These are phyloP conservation scores for Notechis scutatus DNA, from an alignment of 2,113 vertebrate species.

Conservation along the genomic window DNA sequence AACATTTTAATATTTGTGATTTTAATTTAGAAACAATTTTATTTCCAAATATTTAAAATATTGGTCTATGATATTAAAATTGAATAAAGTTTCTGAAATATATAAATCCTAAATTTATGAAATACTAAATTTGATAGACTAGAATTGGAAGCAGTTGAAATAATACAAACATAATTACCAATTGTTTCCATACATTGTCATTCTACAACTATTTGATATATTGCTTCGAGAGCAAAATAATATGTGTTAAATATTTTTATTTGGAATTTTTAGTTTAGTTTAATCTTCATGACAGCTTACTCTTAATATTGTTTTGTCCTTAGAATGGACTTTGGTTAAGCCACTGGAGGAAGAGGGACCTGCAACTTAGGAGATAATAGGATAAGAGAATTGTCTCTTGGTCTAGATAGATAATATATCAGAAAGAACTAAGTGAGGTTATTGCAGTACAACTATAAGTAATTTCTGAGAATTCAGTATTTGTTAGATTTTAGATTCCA, in stretches of 20 bases:
- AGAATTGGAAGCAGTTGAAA: conserved; percentile 7
- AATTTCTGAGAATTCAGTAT: not conserved
- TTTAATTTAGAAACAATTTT: conserved; percentile 32
- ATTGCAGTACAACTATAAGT: not conserved
- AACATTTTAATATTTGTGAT: not conserved
- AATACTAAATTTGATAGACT: not conserved
- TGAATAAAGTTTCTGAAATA: not conserved
- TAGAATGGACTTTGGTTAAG: not conserved
- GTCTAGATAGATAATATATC: not conserved
- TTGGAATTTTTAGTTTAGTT: not conserved
- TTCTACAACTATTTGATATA: conserved; percentile 1
- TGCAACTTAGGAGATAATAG: not conserved
- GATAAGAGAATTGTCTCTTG: not conserved
- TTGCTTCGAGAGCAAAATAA: not conserved
- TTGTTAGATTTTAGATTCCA: not conserved
- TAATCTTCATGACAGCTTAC: not conserved
- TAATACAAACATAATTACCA: conserved; percentile 15
- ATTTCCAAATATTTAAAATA: conserved; percentile 29
- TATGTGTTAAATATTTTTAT: not conserved
- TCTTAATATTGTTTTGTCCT: not conserved
- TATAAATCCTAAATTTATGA: not conserved
- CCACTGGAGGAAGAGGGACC: not conserved
- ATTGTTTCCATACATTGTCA: conserved; percentile 39
- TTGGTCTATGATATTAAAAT: conserved; percentile 17
- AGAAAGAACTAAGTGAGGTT: not conserved